Base-by-base conservation (phyloP, 2,888 invertebrate genomes). In the Melitaea athalia region DNA sequence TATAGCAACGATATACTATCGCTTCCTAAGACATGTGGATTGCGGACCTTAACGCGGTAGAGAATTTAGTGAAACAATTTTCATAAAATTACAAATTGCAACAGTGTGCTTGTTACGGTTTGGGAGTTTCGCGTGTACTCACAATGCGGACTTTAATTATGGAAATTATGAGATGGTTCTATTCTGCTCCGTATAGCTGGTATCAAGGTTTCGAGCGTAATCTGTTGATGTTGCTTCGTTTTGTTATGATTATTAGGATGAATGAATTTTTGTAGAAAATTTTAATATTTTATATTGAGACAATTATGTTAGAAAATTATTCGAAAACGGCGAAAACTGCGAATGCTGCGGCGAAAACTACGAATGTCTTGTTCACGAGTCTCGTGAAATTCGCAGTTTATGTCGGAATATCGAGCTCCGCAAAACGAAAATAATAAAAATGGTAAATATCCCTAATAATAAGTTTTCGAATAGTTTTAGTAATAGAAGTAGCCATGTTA, bases 51-150 rank as follows among this genome's bases (percentile, higher is more conserved):
- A 60, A 53, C 24, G 33, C 24, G 11, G 42, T 45, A 52, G 49
- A 49, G 72, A 72, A 69, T 64, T 72, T 66, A 59, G 69, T 69
- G 70, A 75, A 72, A 68, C 64, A 70, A 73, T 75, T 73, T 76
- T 73, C 75, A 74, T 75, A 76, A 76, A 78, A 74, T 75, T 75
- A 68, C 67, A 69, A 81, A 78, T 78, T 74, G 75, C 78, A 75
- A 74, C 65, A 43, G 61, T 52, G 38, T 50, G 57, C 64, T 70
- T 62, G 60, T 67, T 67, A 64, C 50, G 59, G 55, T 42, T 67
- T 63, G 55, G 57, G 17, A 47, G 57, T 64, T 67, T 64, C 63
- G 53, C 38, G 67, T 59, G 64, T 60, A 68, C 49, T 68, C 68
- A 60, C 59, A 43, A 55, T 43, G 64, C 52, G 50, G 53, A 53